Conservation (phyloP, 37 sponge, comb jelly and placozoan genomes). For the Petrosia ficiformis region DNA sequence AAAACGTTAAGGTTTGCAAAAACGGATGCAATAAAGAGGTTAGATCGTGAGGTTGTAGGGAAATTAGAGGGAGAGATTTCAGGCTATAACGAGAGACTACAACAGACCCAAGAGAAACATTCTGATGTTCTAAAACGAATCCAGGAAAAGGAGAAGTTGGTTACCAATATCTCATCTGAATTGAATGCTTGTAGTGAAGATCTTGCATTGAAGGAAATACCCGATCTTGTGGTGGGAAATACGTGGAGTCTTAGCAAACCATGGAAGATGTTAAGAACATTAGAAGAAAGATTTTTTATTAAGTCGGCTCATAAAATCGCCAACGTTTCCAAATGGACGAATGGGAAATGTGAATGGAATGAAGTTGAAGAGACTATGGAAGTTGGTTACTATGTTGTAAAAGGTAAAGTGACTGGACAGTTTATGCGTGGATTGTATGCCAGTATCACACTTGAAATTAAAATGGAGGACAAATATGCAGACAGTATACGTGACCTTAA, state of each 20-base stretch:
- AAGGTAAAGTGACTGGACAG: slow-evolving; percentile 12
- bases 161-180: neutral
- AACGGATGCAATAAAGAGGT: slow-evolving; percentile 7
- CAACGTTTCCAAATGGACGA: slow-evolving; percentile 4
- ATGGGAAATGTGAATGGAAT: slow-evolving; percentile 9
- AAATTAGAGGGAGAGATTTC: slow-evolving; percentile 20
- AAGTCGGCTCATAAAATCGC: slow-evolving; percentile 3
- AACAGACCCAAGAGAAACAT: neutral
- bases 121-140: neutral
- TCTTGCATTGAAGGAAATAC: neutral
- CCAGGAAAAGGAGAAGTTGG: neutral
- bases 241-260: slow-evolving; percentile 7
- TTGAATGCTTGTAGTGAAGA: neutral
- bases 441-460: neutral
- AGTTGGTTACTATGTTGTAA: too few relatives aligned
- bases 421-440: slow-evolving; percentile 38
- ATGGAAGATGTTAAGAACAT: slow-evolving; percentile 11
- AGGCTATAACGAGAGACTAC: slow-evolving; percentile 9
- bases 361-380: neutral
- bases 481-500: slow-evolving; percentile 3
- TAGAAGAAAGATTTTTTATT: neutral
- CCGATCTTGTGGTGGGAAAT: neutral
- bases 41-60: slow-evolving; percentile 1
- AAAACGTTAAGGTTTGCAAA: slow-evolving; percentile 15
- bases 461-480: neutral